phyloP scores from a whole-genome alignment of 2,797 vertebrate species.

The Orientallactaga sibirica region DNA sequence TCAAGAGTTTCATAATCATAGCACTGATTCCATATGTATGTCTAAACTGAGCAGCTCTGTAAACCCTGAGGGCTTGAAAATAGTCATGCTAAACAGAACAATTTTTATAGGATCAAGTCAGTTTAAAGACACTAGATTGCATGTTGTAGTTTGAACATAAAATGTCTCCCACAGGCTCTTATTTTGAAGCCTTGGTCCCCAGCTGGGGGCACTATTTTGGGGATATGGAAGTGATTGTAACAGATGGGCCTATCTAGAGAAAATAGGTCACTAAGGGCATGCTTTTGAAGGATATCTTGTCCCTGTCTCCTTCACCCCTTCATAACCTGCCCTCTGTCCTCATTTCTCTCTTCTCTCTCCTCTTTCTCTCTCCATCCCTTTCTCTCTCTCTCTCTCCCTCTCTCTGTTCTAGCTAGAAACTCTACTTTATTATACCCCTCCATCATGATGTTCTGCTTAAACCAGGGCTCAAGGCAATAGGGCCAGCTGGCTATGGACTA shows the following conservation, averaged over 20 bases:
- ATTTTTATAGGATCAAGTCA: neutral
- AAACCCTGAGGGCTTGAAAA: neutral
- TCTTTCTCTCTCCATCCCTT: no score
- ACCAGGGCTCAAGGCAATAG: neutral
- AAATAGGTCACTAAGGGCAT: no score
- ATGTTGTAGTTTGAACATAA: neutral
- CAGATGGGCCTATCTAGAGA: neutral
- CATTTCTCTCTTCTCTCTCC: no score
- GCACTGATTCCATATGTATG: neutral
- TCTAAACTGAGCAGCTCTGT: neutral
- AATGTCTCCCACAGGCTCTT: neutral
- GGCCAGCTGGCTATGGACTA: neutral
- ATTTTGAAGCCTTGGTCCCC: neutral
- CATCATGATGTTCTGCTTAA: neutral
- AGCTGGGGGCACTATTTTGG: neutral
- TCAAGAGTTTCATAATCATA: neutral
- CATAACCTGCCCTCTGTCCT: no score
- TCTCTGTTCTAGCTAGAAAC: neutral
- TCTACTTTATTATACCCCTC: neutral
- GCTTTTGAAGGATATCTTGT: neutral
- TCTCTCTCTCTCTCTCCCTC: neutral
- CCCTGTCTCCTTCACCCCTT: neutral
- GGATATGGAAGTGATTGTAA: neutral
- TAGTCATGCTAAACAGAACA: neutral
- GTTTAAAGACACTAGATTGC: neutral